Evolutionary conservation across 2,797 vertebrate species (phyloP).

Genomic region (Numenius phaeopus): DNA sequence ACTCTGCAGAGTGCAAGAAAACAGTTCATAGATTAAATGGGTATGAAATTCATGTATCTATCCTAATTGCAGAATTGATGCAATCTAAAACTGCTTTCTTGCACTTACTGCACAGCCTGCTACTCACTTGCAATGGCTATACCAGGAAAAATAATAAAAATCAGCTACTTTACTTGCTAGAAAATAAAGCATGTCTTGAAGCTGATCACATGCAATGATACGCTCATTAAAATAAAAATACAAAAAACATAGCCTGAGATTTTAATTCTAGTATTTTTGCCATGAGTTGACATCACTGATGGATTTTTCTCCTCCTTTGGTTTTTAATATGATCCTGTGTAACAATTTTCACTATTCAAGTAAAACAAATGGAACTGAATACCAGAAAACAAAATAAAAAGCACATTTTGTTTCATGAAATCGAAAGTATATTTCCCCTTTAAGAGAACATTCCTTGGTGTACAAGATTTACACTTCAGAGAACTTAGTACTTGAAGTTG

Average conservation of each 20-base stretch:
- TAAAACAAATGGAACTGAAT: slow-evolving; percentile 54
- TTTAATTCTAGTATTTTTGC: slow-evolving; percentile 44
- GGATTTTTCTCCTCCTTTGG: slow-evolving; percentile 59
- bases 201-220: slow-evolving; percentile 11
- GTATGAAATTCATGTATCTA: background rate
- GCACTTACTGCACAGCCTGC: background rate
- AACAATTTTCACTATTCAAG: slow-evolving; percentile 33
- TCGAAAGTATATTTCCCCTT: background rate
- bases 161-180: slow-evolving; percentile 13
- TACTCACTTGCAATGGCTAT: background rate
- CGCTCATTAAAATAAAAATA: slow-evolving; percentile 42
- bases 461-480: slow-evolving; percentile 5
- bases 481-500: slow-evolving; percentile 49
- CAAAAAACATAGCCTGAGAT: slow-evolving; percentile 59
- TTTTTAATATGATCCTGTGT: slow-evolving; percentile 28
- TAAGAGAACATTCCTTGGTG: background rate
- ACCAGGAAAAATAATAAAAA: background rate
- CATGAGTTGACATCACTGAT: background rate
- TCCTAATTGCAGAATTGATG: background rate
- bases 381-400: slow-evolving; percentile 24
- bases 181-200: slow-evolving; percentile 36
- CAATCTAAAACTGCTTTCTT: background rate
- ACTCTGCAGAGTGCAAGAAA: background rate
- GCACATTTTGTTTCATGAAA: slow-evolving; percentile 3
- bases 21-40: background rate